Conservation (phyloP, 2,113 vertebrate genomes). For the Cyanocitta stelleri region DNA sequence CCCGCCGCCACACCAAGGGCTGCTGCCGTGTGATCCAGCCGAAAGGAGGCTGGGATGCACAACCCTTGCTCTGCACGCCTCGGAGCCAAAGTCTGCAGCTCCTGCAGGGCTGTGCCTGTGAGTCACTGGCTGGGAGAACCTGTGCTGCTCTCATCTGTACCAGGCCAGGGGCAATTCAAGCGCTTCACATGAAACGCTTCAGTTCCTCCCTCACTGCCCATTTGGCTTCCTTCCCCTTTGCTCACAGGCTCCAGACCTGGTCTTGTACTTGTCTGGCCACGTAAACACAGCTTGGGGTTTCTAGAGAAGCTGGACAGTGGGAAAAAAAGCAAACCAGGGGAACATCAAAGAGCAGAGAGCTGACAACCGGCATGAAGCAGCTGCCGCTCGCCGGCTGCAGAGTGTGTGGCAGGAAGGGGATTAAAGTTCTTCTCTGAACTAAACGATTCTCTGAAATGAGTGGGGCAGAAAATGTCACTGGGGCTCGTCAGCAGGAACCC, state of each 20-base stretch:
- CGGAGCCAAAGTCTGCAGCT: background rate
- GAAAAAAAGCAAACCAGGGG: background rate
- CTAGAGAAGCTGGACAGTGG: background rate
- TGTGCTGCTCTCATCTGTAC: background rate
- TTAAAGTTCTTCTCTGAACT: background rate
- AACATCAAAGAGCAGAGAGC: background rate
- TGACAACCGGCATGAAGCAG: background rate
- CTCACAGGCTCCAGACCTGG: constrained; percentile 15
- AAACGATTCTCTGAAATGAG: background rate
- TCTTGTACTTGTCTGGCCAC: background rate
- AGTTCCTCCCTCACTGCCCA: background rate
- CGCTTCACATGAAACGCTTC: background rate
- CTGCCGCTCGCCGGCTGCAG: accelerated
- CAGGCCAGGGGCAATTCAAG: constrained; percentile 8
- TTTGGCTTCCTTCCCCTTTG: constrained; percentile 32
- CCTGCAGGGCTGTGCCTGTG: background rate
- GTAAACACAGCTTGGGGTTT: background rate
- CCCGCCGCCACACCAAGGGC: background rate
- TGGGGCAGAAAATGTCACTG: accelerated
- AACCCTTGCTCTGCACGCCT: background rate
- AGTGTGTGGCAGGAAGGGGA: accelerated
- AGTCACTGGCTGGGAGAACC: constrained; percentile 33
- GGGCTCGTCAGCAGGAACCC: background rate
- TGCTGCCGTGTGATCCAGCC: background rate
- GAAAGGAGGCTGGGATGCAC: background rate